Conservation (phyloP, 2,797 vertebrate genomes). For the Crossoptilon crossoptilon region DNA sequence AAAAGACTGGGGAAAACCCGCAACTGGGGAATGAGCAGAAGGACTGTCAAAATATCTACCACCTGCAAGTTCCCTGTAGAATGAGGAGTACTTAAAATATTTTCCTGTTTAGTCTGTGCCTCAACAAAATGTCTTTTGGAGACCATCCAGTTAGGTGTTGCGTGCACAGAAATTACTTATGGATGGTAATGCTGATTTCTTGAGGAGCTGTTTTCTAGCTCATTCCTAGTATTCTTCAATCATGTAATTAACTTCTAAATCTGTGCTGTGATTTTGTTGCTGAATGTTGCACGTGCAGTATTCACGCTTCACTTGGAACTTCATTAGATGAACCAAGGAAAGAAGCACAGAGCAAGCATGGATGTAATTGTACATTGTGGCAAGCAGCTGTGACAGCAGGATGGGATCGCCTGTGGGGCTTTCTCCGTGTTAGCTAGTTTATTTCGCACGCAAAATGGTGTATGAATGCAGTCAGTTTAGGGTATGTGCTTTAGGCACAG, state of each 20-base stretch:
- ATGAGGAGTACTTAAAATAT: neutral
- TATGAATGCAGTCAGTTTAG: neutral
- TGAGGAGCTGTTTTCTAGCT: neutral
- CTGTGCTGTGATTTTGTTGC: neutral
- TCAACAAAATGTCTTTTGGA: slow-evolving; percentile 10
- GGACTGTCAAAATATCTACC: neutral
- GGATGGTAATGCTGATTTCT: neutral
- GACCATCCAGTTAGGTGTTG: neutral
- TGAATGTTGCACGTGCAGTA: neutral
- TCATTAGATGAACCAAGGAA: neutral
- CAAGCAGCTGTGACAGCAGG: neutral
- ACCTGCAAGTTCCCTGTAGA: neutral
- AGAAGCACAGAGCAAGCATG: neutral
- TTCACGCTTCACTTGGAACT: slow-evolving; percentile 26
- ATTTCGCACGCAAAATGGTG: neutral
- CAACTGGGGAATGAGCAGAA: neutral
- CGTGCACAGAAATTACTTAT: neutral
- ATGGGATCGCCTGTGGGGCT: neutral
- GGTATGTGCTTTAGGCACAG: neutral
- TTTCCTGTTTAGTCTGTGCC: slow-evolving; percentile 42
- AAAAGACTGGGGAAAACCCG: slow-evolving; percentile 11
- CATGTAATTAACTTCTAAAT: neutral
- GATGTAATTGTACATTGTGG: neutral
- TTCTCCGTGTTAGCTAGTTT: neutral
- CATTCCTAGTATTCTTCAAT: neutral